Base-by-base conservation (phyloP, 2,888 invertebrate species). In the Crioceris asparagi region DNA sequence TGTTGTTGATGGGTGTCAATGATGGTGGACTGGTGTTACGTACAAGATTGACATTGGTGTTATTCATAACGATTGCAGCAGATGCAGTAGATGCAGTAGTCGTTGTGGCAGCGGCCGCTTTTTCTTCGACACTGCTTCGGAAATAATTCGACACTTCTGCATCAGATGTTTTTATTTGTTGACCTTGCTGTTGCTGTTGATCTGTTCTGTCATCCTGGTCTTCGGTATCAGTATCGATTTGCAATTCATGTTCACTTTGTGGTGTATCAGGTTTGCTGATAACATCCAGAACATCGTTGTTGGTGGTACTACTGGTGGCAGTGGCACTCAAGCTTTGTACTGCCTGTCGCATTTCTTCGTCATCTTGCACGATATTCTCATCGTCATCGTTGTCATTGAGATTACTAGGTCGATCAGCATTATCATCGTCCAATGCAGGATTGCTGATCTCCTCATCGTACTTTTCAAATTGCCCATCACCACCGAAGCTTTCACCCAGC, bases 251-350 rank as follows among this genome's bases (percentile, higher is more conserved):
- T 55, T 86, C 87, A 29, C 87, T 86, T 51, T 83, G 81, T 3
- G 87, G 87, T 1, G 87, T 87, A 39, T 85, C 86, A 1, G 83
- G 85, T 62, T 87, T 87, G n/a, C n/a, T n/a, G n/a, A n/a, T n/a
- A 36, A 78, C 70, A 54, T 82, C 79, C 18, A 48, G 39, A n/a
- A n/a, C n/a, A n/a, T n/a, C n/a, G n/a, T n/a, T n/a, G n/a, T n/a
- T n/a, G 83, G 85, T 62, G 87, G 86, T 35, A 78, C 70, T n/a
- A 54, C 82, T 79, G 61, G 79, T 67, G 58, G 78, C 79, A 56
- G 74, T 71, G 0, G 67, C 64, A 52, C 79, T 79, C 15, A 87
- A 64, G 58, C 83, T 86, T 62, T 84, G 83, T 2, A 87, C 84
- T 0, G 86, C 86, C 61, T 83, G 82, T 50, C 82, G 72, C 71